Evolutionary conservation across 2,113 vertebrate genomes (phyloP), one percentile per base, ranked within the genome.

Genomic region (Atrichornis clamosus): DNA sequence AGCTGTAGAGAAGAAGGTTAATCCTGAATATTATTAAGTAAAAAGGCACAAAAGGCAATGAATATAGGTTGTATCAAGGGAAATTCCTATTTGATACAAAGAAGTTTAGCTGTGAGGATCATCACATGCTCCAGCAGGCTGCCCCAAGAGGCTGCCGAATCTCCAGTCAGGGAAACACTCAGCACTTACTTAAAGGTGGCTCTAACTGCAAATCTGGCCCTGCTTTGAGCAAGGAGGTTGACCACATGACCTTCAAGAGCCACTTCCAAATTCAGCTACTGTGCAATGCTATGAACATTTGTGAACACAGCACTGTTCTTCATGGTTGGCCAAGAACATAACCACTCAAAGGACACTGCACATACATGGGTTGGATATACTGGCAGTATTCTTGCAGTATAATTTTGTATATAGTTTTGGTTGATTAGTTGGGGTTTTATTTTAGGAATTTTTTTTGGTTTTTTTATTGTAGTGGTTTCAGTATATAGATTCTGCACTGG

Each of bases 401-500:
- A 33, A 60, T 69, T 84, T 73, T n/a, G 37, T 33, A 60, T 37
- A 68, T 30, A 39, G 33, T 59, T 74, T 67, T 60, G 28, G 28
- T 75, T 39, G 20, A 20, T 30, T 67, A 6, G 8, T 17, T 46
- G 7, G 3, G 7, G 13, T 3, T 53, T 8, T 10, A 52, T n/a
- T 52, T 55, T 32, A 8, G 7, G 2, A 1, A n/a, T 63, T 60
- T 7, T 13, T 56, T 39, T 19, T 10, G 1, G 0, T 11, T 9
- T 37, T 70, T 55, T 33, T 5, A 35, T 46, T 55, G 20, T 55
- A 21, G 21, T 28, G 7, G 11, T 47, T 85, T 50, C 23, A 86
- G 41, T 44, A 26, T 20, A 22, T 0, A 55, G 39, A 39, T 76
- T 80, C 35, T 68, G 27, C 23, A 79, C 49, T 39, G 24, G 8